A percentile compares a stretch with the other conserved stretches of the same genome.
Conservation (phyloP, 1,140 invertebrate species). For the Hycleus phaleratus region DNA sequence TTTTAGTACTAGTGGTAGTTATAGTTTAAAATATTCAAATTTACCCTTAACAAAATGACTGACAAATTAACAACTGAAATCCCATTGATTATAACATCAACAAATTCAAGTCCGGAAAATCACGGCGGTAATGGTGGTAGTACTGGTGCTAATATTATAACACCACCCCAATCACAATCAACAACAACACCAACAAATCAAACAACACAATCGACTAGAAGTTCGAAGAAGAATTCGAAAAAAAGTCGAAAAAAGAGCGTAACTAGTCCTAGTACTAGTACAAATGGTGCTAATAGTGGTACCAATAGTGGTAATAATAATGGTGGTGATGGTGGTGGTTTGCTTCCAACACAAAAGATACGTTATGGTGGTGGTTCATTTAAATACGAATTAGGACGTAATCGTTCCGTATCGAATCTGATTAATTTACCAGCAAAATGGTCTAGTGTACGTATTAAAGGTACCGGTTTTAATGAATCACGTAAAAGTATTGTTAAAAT, state of each 20-base stretch:
- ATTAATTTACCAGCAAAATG: constrained; percentile 42
- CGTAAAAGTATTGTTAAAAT: constrained; percentile 51
- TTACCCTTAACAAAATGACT: too few species aligned
- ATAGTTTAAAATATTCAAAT: too few species aligned
- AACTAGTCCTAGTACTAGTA: background rate
- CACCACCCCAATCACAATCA: constrained; percentile 8
- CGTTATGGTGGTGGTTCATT: constrained; percentile 30
- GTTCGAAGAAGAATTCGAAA: background rate
- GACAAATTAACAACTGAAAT: constrained; percentile 28
- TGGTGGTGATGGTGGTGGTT: too few species aligned
- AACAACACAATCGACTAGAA: background rate
- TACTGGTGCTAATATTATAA: too few species aligned
- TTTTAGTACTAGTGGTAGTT: too few species aligned
- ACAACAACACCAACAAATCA: background rate
- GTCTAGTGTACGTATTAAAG: constrained; percentile 51
- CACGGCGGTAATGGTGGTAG: too few species aligned
- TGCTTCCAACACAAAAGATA: constrained; percentile 10
- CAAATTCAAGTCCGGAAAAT: constrained; percentile 24
- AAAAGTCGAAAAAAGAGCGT: constrained; percentile 10
- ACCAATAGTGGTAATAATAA: background rate
- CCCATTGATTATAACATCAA: constrained; percentile 34
- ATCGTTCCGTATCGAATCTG: constrained; percentile 32
- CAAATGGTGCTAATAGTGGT: background rate
- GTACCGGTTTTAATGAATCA: constrained; percentile 44
- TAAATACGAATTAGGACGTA: constrained; percentile 37